phyloP scores from a whole-genome alignment of 2,113 vertebrate species.

The Typhlomys cinereus region DNA sequence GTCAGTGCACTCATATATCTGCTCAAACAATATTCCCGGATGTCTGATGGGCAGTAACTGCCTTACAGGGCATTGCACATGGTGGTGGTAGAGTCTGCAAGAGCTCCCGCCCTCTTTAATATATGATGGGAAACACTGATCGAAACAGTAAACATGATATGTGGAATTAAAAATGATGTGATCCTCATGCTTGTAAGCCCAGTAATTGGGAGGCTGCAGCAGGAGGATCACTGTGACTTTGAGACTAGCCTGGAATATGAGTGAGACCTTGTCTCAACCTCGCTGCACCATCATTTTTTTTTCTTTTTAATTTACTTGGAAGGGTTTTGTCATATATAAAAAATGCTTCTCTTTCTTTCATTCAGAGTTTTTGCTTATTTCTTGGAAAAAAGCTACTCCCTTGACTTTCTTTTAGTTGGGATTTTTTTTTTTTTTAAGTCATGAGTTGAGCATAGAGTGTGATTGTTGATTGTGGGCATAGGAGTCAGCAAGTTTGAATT shows the following conservation, averaged over 20 bases:
- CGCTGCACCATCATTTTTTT: background rate
- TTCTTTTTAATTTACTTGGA: background rate
- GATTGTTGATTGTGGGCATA: background rate
- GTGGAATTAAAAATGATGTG: background rate
- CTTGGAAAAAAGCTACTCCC: background rate
- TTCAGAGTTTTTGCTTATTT: background rate
- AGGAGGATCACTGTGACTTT: background rate
- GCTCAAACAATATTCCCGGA: background rate
- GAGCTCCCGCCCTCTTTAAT: background rate
- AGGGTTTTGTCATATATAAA: background rate
- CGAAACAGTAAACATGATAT: background rate
- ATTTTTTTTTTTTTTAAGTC: background rate
- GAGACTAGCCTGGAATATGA: background rate
- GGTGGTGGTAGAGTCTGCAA: too few relatives aligned
- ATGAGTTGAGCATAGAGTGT: background rate
- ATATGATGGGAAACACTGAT: background rate
- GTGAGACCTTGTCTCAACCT: background rate
- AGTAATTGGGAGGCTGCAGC: too few relatives aligned
- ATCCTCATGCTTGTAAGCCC: background rate
- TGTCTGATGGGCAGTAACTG: background rate
- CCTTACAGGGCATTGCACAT: background rate
- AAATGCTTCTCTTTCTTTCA: constrained; percentile 13
- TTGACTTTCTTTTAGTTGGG: too few relatives aligned
- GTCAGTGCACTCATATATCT: background rate
- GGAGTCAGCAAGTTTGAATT: background rate